Conservation (phyloP, 2,113 vertebrate genomes). For the Hipposideros armiger region DNA sequence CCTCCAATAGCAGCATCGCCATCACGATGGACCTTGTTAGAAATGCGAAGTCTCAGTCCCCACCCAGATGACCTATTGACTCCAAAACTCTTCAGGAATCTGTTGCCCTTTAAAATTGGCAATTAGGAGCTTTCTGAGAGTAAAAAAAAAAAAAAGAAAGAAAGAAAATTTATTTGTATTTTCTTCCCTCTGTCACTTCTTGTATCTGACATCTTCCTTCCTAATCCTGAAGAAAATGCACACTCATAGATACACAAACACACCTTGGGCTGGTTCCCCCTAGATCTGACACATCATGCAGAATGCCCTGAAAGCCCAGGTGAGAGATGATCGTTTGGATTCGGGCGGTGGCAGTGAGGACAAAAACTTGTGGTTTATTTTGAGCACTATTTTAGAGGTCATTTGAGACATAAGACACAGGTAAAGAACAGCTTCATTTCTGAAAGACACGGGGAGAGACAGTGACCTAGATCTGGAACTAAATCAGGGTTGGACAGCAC, state of each 20-base stretch:
- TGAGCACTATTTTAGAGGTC: constrained; percentile 4
- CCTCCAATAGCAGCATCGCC: neutral
- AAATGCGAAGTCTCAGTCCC: neutral
- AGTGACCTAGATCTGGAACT: constrained; percentile 8
- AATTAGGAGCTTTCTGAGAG: neutral
- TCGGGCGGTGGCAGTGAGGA: neutral
- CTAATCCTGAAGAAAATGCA: neutral
- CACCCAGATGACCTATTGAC: neutral
- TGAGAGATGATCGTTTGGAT: neutral
- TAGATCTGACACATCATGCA: neutral
- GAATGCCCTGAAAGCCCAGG: neutral
- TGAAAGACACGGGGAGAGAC: neutral
- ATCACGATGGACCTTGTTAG: neutral
- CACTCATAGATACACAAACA: neutral
- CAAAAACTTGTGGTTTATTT: neutral
- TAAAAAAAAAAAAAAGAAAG: neutral
- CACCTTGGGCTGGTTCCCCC: neutral
- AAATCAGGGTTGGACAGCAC: neutral
- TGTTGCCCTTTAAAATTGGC: neutral
- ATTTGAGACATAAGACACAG: constrained; percentile 1
- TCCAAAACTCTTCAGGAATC: neutral
- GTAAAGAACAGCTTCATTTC: neutral
- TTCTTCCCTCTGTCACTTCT: neutral
- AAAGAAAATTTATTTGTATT: neutral
- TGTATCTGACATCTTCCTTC: neutral